Conservation (phyloP, 2,113 vertebrate species). For the Opisthocomus hoazin region DNA sequence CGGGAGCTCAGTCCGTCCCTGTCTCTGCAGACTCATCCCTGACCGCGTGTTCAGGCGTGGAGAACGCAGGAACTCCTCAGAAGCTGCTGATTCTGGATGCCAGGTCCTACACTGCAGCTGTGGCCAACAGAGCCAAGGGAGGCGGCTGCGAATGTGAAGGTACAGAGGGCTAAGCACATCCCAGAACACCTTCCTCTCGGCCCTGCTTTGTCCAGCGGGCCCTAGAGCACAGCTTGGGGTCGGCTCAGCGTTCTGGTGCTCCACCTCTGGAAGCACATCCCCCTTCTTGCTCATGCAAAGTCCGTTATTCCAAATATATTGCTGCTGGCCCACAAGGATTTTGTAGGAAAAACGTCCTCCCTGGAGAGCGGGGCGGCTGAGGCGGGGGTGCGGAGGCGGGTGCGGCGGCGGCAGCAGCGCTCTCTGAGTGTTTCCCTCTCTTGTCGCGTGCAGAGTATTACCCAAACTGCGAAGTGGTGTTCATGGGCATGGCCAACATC, state of each 20-base stretch:
- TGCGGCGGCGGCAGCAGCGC: not conserved
- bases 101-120: conserved; percentile 93
- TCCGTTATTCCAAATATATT: rapidly evolving
- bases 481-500: conserved; percentile 99
- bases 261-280: rapidly evolving
- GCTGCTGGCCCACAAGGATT: not conserved
- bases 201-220: not conserved
- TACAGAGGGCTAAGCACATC: conserved; percentile 19
- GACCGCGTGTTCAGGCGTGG: conserved; percentile 81
- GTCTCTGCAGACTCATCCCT: conserved; percentile 85
- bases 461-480: conserved; percentile 96
- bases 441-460: conserved; percentile 86
- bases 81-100: conserved; percentile 97
- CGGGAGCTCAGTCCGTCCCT: not conserved
- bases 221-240: not conserved
- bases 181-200: not conserved
- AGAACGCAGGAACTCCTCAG: conserved; percentile 81
- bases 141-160: conserved; percentile 98
- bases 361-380: not conserved
- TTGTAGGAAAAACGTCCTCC: too few species aligned
- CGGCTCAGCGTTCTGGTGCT: rapidly evolving
- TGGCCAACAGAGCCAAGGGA: conserved; percentile 98
- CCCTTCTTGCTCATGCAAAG: not conserved
- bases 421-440: not conserved
- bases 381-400: rapidly evolving